These are phyloP conservation scores for Cistogaster globosa DNA, from an alignment of 2,888 invertebrate species.

Conservation along the genomic window DNA sequence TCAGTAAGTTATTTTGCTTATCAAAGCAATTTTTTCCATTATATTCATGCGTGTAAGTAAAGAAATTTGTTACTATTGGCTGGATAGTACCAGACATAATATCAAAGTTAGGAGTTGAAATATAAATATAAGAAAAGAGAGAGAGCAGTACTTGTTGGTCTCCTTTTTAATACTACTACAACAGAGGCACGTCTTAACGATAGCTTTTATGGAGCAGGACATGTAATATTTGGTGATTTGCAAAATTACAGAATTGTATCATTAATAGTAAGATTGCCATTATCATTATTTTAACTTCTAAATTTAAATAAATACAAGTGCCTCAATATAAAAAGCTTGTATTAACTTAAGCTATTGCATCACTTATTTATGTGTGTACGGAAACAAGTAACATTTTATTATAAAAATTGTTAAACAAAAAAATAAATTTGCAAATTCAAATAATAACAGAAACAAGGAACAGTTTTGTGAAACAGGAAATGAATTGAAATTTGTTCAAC, in stretches of 20 bases:
- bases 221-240: constrained; percentile 67
- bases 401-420: background rate
- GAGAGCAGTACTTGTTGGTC: background rate
- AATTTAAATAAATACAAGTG: background rate
- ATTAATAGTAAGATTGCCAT: background rate
- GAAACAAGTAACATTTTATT: background rate
- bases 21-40: constrained; percentile 13
- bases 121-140: background rate
- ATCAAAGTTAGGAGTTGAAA: background rate
- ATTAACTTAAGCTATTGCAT: background rate
- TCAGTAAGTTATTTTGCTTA: constrained; percentile 30
- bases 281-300: constrained; percentile 10
- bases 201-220: constrained; percentile 58
- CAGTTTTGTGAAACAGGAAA: constrained; percentile 41
- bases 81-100: background rate
- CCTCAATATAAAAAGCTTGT: constrained; percentile 1
- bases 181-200: constrained; percentile 55
- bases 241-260: constrained; percentile 64
- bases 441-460: constrained; percentile 7
- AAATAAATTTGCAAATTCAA: constrained; percentile 16
- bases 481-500: background rate
- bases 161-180: background rate
- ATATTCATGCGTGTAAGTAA: too few relatives aligned
- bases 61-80: background rate
- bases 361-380: background rate